A percentile compares a stretch with the other conserved stretches of the same genome.
phyloP scores from a whole-genome alignment of 2,888 invertebrate species.

The Apodemia mormo region DNA sequence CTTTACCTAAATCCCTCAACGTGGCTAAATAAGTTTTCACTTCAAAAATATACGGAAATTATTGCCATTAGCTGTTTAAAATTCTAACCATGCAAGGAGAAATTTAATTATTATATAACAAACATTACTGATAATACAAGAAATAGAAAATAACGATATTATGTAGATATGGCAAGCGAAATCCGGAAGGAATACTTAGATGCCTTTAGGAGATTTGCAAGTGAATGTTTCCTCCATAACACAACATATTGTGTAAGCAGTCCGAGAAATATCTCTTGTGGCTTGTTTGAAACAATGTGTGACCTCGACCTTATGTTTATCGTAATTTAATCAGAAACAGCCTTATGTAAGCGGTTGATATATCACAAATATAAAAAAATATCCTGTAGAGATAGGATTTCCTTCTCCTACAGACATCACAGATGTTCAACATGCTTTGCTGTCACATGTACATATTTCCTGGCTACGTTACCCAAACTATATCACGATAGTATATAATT shows the following conservation, averaged over 20 bases:
- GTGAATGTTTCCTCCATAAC: neutral
- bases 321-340: neutral
- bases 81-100: too few relatives aligned
- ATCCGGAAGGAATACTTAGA: conserved; percentile 11
- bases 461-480: too few relatives aligned
- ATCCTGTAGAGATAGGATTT: too few relatives aligned
- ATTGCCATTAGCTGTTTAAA: too few relatives aligned
- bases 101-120: neutral
- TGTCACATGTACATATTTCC: too few relatives aligned
- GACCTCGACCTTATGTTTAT: neutral
- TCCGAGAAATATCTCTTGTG: neutral
- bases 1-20: too few relatives aligned
- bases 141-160: neutral
- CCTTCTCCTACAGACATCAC: too few relatives aligned
- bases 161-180: conserved; percentile 1
- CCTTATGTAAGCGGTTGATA: neutral
- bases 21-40: too few relatives aligned
- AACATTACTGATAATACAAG: neutral
- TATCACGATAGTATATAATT: too few relatives aligned
- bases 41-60: too few relatives aligned
- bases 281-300: neutral
- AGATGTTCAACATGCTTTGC: too few relatives aligned
- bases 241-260: conserved; percentile 3
- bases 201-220: conserved; percentile 6
- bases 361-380: neutral